Base-by-base conservation (phyloP, 2,888 invertebrate species). In the Cryptus armator region DNA sequence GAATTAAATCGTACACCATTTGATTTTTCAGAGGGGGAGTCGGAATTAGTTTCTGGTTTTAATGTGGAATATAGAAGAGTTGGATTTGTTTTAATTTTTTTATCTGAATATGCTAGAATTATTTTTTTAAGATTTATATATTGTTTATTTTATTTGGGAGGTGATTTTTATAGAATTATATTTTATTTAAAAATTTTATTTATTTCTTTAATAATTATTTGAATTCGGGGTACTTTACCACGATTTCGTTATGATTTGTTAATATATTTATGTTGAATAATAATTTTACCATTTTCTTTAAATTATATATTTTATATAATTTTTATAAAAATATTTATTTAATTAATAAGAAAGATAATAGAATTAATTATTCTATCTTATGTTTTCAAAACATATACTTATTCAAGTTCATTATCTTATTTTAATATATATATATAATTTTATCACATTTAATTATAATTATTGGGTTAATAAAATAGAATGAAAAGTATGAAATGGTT, bases 11-110 rank as follows among this genome's bases (percentile, higher is more conserved):
- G 96, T 0, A 96, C 96, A 89, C 96, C 96, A 59, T 97, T 96
- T 96, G 96, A 97, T 96, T 97, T 97, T 95, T 96, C 96, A 74
- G 97, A 97, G 78, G 96, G 97, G 0, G 97, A 97, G 89, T 97
- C 96, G 84, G 97, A 97, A 88, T 95, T 97, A 94, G 96, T 97
- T 88, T 97, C 96, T 1, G 97, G 97, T 0, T 97, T 97, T 96
- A 97, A 97, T 95, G 94, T 96, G 88, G 97, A 97, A 87, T 97
- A 96, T 95, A 95, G 96, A 94, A 95, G 96, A 90, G 96, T 96
- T 0, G 95, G 95, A 10, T 96, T 97, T 96, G 96, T 96, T 77
- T 95, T 96, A 94, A 96, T 96, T 95, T 96, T 96, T 96, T 95
- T 96, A 92, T 95, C 96, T 1, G 89, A 90, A 81, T 90, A 90